Conservation (phyloP, 1,140 invertebrate species). For the Magallana ariakensis region DNA sequence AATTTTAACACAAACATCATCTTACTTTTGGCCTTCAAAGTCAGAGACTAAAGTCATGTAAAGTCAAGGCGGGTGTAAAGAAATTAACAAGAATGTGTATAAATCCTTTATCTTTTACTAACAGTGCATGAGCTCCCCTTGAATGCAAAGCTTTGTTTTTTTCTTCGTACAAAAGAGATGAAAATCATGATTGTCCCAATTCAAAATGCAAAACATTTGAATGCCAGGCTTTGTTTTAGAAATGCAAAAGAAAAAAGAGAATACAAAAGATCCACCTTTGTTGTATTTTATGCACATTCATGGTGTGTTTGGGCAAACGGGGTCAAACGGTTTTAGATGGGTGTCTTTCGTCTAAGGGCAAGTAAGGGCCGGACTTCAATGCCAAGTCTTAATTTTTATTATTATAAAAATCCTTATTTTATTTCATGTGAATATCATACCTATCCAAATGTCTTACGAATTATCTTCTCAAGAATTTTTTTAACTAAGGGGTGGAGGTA, state of each 20-base stretch:
- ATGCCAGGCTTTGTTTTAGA: constrained; percentile 33
- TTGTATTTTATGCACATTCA: constrained; percentile 28
- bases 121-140: constrained; percentile 8
- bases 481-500: not conserved
- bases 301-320: constrained; percentile 5
- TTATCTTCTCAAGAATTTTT: not conserved
- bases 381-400: no score
- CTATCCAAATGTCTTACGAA: not conserved
- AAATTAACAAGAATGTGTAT: not conserved
- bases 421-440: no score
- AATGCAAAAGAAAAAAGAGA: not conserved
- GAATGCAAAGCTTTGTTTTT: not conserved
- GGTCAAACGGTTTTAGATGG: not conserved
- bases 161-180: constrained; percentile 6
- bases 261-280: constrained; percentile 4
- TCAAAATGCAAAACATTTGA: constrained; percentile 17
- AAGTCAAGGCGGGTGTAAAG: no score
- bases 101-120: not conserved
- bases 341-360: not conserved
- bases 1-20: no score
- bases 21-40: no score
- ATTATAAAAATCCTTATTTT: no score
- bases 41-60: no score
- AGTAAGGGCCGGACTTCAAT: no score
- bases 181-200: not conserved